Percentiles rank a stretch among this genome's conserved stretches.
Conservation (phyloP, 2,113 vertebrate genomes). For the Pogonocichla stellata region DNA sequence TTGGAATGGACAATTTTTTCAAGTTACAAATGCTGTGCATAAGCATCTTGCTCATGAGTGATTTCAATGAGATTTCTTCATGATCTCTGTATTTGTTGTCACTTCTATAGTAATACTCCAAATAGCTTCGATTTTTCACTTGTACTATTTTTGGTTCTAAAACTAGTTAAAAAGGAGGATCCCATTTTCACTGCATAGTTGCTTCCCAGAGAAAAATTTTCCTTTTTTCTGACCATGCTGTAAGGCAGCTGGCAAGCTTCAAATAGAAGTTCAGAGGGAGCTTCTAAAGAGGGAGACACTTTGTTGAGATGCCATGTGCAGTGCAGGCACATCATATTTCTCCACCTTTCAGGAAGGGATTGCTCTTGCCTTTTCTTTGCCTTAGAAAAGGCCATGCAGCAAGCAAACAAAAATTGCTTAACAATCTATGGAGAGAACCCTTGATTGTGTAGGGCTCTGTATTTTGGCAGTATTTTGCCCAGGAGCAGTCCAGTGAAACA, state of each 20-base stretch:
- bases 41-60: neutral
- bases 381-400: neutral
- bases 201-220: neutral
- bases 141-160: neutral
- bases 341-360: neutral
- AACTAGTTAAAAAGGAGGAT: neutral
- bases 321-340: accelerated
- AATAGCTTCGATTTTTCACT: neutral
- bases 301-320: neutral
- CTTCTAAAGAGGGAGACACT: neutral
- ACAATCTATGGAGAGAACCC: neutral
- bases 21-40: neutral
- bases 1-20: accelerated
- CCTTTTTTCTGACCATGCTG: neutral
- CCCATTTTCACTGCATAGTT: neutral
- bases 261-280: neutral
- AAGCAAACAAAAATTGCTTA: neutral
- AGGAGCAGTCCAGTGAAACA: neutral
- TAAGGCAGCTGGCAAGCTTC: neutral
- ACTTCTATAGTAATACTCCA: neutral
- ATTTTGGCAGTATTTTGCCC: neutral
- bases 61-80: neutral
- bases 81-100: neutral
- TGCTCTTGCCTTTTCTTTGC: neutral
- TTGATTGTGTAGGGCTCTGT: neutral